Base-by-base conservation (phyloP, 2,888 invertebrate genomes). In the Poecilus cupreus region DNA sequence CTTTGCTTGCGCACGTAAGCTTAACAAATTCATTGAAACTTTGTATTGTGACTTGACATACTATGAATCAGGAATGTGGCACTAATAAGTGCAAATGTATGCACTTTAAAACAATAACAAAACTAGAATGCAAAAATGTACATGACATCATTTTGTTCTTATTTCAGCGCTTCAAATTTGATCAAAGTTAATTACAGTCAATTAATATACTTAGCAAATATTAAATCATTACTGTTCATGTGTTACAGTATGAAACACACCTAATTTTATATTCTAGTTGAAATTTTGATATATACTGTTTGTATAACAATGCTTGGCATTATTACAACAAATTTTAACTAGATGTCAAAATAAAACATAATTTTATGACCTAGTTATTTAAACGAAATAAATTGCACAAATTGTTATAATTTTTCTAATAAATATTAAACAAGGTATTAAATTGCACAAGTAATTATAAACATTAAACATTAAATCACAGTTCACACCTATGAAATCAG, bases 91-190 rank as follows among this genome's bases (percentile, higher is more conserved):
- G 72, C 72, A 72, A 72, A 72, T 72, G 46, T 22, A 46, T 72
- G 46, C 72, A 72, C 22, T 72, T 46, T 6, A 18, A 46, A 72
- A 72, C 72, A 72, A 72, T 72, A 72, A 72, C 72, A 72, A 60
- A n/a, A n/a, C 10, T 24, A 2, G 18, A 46, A 43, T 72, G 32
- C 43, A 72, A 46, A 26, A 68, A 68, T 37, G 16, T 39, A 37
- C 18, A 51, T 75, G 75, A 75, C 75, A 75, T 75, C 75, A 75
- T 75, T 26, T 75, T 75, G 26, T 46, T 10, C 32, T 72, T 43
- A 43, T 22, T 75, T 26, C 26, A 68, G 18, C 10, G 68, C 16
- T 68, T 11, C n/a, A 51, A 75, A 75, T 46, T 72, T 39, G 46
- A 72, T 72, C 16, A 46, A 24, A 46, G 46, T 46, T 20, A 72